These are phyloP conservation scores for Bombylius major DNA, from an alignment of 2,888 invertebrate genomes.

Conservation along the genomic window DNA sequence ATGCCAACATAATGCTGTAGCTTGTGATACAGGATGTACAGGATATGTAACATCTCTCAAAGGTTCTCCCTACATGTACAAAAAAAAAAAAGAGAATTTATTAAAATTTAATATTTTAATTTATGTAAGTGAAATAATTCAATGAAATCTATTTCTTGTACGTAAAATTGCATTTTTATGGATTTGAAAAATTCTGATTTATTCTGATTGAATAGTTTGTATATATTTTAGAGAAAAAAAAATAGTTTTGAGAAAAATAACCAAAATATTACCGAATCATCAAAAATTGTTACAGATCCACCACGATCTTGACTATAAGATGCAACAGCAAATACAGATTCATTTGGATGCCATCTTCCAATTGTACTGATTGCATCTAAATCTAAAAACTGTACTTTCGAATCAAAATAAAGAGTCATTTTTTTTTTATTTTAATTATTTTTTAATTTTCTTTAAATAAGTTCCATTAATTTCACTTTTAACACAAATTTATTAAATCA, in stretches of 20 bases:
- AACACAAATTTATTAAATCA: no score
- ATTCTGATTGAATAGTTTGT: no score
- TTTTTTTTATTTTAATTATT: neutral
- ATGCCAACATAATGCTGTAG: slow-evolving; percentile 79
- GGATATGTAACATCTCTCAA: slow-evolving; percentile 64
- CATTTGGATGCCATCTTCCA: slow-evolving; percentile 69
- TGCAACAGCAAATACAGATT: slow-evolving; percentile 72
- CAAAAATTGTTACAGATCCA: slow-evolving; percentile 76
- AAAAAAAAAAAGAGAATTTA: neutral
- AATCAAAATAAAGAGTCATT: slow-evolving; percentile 78
- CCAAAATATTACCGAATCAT: slow-evolving; percentile 54
- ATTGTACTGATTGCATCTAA: slow-evolving; percentile 65
- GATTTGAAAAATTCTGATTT: no score
- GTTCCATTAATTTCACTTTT: no score
- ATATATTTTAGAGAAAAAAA: no score
- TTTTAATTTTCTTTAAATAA: neutral
- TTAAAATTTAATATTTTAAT: neutral
- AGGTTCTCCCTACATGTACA: slow-evolving; percentile 51
- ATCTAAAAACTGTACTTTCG: slow-evolving; percentile 64
- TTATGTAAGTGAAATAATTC: neutral
- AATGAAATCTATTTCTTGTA: no score
- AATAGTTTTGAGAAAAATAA: no score
- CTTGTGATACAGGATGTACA: slow-evolving; percentile 62
- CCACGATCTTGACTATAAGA: slow-evolving; percentile 80
- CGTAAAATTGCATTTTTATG: no score